Base-by-base conservation (phyloP, 2,888 invertebrate genomes). In the Drosophila anomalipes region DNA sequence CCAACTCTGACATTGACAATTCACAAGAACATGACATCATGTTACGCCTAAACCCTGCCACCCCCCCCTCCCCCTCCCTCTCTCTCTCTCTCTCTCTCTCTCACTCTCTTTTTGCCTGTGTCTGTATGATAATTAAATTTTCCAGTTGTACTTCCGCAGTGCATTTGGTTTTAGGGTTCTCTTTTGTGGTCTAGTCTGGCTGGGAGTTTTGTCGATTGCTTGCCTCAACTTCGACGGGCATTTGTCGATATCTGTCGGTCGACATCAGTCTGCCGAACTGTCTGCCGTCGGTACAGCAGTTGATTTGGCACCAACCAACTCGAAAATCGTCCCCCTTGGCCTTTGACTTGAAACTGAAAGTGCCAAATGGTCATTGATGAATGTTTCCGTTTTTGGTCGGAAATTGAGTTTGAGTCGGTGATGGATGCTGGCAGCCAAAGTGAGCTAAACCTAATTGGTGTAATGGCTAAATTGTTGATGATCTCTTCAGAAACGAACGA, bases 341-440 rank as follows among this genome's bases (percentile, higher is more conserved):
- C 66, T 67, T 77, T 83, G 83, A 80, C 81, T 71, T 75, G 83
- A 81, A 81, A 80, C 84, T 57, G 79, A 83, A 84, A 84, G 82
- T 83, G 82, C 77, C 83, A 81, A 79, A 77, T 79, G 84, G 82
- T 77, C 79, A 83, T 83, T 83, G 84, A 83, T 81, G 82, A 82
- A 79, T 71, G 74, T 77, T 82, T 82, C 82, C 82, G 84, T 77
- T 83, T 70, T 73, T 60, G 73, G 72, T 51, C 47, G 75, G 70
- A 75, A 75, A 74, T 74, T 75, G 74, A 64, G 69, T 68, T 69
- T 74, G 60, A 51, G 53, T 56, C 73, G 44, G 30, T 65, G 66
- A 56, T 71, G 53, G 60, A 56, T 65, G 65, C 65, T 39, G 63
- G 39, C 63, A 60, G 41, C 64, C 65, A 60, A 65, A 57, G 58